These are phyloP conservation scores for Buathra laborator DNA, from an alignment of 2,888 invertebrate species.

Conservation along the genomic window DNA sequence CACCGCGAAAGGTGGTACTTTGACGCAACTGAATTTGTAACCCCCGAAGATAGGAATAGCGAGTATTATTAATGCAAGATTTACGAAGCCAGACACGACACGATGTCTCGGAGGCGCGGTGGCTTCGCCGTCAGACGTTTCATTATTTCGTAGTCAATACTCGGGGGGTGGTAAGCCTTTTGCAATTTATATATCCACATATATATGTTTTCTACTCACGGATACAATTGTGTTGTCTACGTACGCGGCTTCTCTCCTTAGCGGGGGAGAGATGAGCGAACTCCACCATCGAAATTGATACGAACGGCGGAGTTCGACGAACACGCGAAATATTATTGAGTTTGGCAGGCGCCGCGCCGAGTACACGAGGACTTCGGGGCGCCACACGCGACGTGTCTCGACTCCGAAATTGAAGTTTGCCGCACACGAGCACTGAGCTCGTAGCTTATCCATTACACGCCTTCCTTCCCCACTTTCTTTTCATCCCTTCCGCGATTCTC, in stretches of 20 bases:
- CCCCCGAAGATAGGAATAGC: neutral
- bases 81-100: slow-evolving; percentile 17
- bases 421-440: neutral
- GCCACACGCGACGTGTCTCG: slow-evolving; percentile 60
- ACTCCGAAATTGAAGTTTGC: slow-evolving; percentile 49
- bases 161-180: slow-evolving; percentile 8
- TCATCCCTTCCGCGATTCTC: neutral
- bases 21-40: neutral
- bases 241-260: neutral
- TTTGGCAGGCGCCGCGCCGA: slow-evolving; percentile 21
- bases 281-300: slow-evolving; percentile 45
- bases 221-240: neutral
- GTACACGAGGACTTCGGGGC: slow-evolving; percentile 27
- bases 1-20: neutral
- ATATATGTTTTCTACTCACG: neutral
- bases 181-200: slow-evolving; percentile 3
- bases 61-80: slow-evolving; percentile 7
- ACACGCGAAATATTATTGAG: slow-evolving; percentile 58
- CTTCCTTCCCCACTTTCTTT: neutral
- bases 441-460: neutral
- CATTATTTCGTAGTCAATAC: slow-evolving; percentile 43
- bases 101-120: slow-evolving; percentile 4
- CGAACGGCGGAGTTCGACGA: slow-evolving; percentile 5
- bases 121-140: slow-evolving; percentile 33
- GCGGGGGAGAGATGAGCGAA: neutral